phyloP scores from a whole-genome alignment of 1,140 invertebrate species.

The Ceratina calcarata region DNA sequence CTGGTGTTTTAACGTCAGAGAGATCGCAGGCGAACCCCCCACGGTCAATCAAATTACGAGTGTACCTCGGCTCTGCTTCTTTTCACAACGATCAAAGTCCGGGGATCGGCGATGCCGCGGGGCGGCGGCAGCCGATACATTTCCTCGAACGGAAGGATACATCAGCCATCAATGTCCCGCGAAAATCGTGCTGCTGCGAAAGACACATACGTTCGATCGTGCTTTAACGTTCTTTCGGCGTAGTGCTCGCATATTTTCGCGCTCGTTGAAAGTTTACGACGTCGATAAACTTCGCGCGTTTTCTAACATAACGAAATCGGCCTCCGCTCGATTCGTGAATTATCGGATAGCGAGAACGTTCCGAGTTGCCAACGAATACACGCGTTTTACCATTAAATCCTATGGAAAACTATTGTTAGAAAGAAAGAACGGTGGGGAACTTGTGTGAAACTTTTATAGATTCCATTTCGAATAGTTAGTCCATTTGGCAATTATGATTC shows the following conservation, averaged over 20 bases:
- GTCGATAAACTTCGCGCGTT: constrained; percentile 40
- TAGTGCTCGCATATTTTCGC: constrained; percentile 46
- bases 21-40: constrained; percentile 64
- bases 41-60: constrained; percentile 32
- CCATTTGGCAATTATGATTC: too few species aligned
- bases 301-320: constrained; percentile 47
- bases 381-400: background rate
- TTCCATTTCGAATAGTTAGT: too few species aligned
- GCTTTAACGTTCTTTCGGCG: constrained; percentile 44
- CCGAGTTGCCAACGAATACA: background rate
- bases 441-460: background rate
- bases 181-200: too few species aligned
- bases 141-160: constrained; percentile 19
- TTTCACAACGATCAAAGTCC: constrained; percentile 47
- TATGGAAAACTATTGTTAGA: background rate
- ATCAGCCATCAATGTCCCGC: constrained; percentile 16
- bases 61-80: constrained; percentile 22
- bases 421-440: background rate
- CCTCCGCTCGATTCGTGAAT: constrained; percentile 22
- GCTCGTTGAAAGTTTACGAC: constrained; percentile 42
- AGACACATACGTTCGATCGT: constrained; percentile 10
- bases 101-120: background rate
- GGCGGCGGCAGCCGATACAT: constrained; percentile 19
- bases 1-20: constrained; percentile 54
- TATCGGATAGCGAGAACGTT: constrained; percentile 25